These are phyloP conservation scores for Phyllotreta cruciferae DNA, from an alignment of 2,888 invertebrate species.

Conservation along the genomic window DNA sequence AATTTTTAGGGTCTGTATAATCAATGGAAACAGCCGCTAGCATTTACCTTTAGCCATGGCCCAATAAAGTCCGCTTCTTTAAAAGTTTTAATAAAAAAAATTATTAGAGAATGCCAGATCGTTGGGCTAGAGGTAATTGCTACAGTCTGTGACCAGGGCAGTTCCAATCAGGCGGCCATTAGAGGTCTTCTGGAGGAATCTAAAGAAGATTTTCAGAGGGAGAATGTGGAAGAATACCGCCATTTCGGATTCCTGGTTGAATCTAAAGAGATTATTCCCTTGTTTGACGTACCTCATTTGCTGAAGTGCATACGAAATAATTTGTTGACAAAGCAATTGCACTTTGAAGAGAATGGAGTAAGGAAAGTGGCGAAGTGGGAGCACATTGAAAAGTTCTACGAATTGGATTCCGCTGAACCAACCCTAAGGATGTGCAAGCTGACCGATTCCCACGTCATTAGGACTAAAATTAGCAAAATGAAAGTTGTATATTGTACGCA, in stretches of 20 bases:
- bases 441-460: constrained; percentile 36
- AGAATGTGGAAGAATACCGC: constrained; percentile 19
- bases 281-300: constrained; percentile 37
- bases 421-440: constrained; percentile 31
- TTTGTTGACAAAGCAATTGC: constrained; percentile 10
- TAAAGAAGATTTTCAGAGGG: background rate
- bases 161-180: constrained; percentile 24
- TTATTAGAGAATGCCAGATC: constrained; percentile 14
- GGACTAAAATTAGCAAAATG: constrained; percentile 39
- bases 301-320: constrained; percentile 39
- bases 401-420: constrained; percentile 14
- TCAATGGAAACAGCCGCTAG: constrained; percentile 8
- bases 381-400: constrained; percentile 24
- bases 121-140: constrained; percentile 36
- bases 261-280: constrained; percentile 30
- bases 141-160: constrained; percentile 40
- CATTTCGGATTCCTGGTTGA: constrained; percentile 31
- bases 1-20: too few species aligned
- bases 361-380: constrained; percentile 19
- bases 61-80: background rate
- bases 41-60: constrained; percentile 5
- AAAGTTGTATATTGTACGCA: constrained; percentile 38
- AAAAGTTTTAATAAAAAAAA: constrained; percentile 3
- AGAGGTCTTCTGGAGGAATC: background rate
- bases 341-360: constrained; percentile 10